A percentile compares a stretch with the other conserved stretches of the same genome.
phyloP scores from a whole-genome alignment of 2,113 vertebrate genomes.

The Eulacestoma nigropectus region DNA sequence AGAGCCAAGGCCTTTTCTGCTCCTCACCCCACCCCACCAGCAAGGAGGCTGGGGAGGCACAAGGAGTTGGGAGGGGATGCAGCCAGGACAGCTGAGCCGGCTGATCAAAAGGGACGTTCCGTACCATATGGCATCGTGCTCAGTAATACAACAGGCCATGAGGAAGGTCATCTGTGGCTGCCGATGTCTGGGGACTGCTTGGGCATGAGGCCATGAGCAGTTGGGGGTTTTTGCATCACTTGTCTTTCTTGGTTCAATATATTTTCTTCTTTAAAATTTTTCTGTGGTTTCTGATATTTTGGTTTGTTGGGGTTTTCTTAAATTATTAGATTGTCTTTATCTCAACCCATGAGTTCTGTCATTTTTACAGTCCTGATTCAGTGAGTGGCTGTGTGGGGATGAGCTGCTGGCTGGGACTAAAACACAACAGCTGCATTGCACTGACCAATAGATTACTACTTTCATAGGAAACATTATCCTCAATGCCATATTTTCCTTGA shows the following conservation, averaged over 20 bases:
- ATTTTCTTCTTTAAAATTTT: not conserved
- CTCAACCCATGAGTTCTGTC: not conserved
- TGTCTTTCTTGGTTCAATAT: not conserved
- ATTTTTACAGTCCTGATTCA: not conserved
- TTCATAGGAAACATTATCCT: not conserved
- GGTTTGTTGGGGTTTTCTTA: rapidly evolving
- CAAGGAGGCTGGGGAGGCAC: not conserved
- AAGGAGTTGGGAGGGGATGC: not conserved
- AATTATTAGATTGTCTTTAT: not conserved
- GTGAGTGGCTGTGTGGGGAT: rapidly evolving
- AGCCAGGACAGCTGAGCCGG: not conserved
- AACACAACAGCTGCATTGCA: not conserved
- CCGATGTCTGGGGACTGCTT: rapidly evolving
- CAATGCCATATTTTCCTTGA: not conserved
- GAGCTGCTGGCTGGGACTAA: not conserved
- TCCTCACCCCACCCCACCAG: not conserved
- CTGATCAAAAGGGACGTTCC: not conserved
- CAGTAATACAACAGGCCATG: not conserved
- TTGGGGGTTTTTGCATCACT: rapidly evolving
- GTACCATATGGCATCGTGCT: rapidly evolving
- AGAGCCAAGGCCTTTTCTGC: not conserved
- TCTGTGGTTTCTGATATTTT: not conserved
- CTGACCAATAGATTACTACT: not conserved
- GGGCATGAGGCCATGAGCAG: not conserved
- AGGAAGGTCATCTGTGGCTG: not conserved